These are phyloP conservation scores for Montifringilla adamsi DNA, from an alignment of 2,113 vertebrate genomes.

Conservation along the genomic window DNA sequence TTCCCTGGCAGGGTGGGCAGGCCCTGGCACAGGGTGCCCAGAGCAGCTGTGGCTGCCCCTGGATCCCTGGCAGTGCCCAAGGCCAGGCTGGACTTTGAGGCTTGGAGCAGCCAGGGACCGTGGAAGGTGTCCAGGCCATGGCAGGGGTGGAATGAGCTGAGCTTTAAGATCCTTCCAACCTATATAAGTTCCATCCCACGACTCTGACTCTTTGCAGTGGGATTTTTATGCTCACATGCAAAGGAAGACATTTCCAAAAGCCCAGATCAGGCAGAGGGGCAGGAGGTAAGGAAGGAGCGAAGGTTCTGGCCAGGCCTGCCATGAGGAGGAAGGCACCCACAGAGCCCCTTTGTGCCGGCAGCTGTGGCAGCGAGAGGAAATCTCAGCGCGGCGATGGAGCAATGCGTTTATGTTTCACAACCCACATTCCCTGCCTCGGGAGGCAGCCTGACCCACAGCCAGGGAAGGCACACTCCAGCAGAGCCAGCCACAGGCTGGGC, in stretches of 20 bases:
- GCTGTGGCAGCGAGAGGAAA: neutral
- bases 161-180: neutral
- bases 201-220: neutral
- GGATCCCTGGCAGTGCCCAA: neutral
- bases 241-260: neutral
- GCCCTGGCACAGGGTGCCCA: neutral
- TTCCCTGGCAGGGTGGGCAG: neutral
- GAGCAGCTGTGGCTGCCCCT: neutral
- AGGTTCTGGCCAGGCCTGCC: neutral
- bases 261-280: neutral
- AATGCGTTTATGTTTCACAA: neutral
- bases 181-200: fast-evolving
- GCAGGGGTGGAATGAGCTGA: fast-evolving
- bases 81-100: neutral
- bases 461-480: neutral
- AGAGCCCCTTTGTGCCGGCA: neutral
- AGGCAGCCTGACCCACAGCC: neutral
- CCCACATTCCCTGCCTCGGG: fast-evolving
- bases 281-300: neutral
- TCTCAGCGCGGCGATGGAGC: neutral
- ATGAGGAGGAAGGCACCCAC: fast-evolving
- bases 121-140: neutral
- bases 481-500: fast-evolving
- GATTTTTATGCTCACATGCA: neutral
- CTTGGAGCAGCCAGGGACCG: neutral